phyloP scores from a whole-genome alignment of 2,797 vertebrate species.

The Tapirus indicus region DNA sequence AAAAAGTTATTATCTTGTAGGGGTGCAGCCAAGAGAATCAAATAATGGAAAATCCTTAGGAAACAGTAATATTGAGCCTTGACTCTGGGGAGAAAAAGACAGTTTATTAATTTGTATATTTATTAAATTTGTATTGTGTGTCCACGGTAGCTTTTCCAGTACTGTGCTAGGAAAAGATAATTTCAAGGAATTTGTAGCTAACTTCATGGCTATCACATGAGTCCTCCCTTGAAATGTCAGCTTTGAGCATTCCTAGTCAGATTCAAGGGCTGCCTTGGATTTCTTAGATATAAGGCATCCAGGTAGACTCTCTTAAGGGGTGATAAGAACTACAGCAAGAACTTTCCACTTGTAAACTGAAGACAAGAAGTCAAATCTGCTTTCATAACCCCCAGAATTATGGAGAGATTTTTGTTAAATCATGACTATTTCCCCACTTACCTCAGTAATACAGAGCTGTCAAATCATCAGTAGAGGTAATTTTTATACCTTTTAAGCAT shows the following conservation, averaged over 20 bases:
- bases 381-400: conserved; percentile 47
- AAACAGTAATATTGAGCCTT: conserved; percentile 11
- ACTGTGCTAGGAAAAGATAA: conserved; percentile 29
- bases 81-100: not conserved
- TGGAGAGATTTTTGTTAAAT: conserved; percentile 30
- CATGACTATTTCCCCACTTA: not conserved
- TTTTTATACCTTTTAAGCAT: not conserved
- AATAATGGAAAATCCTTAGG: conserved; percentile 3
- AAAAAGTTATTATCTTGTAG: not conserved
- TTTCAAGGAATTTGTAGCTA: not conserved
- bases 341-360: conserved; percentile 21
- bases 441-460: conserved; percentile 19
- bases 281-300: conserved; percentile 8
- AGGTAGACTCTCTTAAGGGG: not conserved
- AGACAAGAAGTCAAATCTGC: not conserved
- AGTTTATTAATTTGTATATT: conserved; percentile 1
- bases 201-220: not conserved
- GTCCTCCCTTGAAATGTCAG: not conserved
- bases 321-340: not conserved
- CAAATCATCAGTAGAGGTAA: conserved; percentile 14
- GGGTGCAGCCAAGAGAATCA: not conserved
- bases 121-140: conserved; percentile 40
- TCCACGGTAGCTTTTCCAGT: not conserved
- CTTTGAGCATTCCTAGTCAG: conserved; percentile 21
- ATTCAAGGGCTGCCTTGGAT: not conserved